These are phyloP conservation scores for Grus americana DNA, from an alignment of 2,113 vertebrate genomes.

Conservation along the genomic window DNA sequence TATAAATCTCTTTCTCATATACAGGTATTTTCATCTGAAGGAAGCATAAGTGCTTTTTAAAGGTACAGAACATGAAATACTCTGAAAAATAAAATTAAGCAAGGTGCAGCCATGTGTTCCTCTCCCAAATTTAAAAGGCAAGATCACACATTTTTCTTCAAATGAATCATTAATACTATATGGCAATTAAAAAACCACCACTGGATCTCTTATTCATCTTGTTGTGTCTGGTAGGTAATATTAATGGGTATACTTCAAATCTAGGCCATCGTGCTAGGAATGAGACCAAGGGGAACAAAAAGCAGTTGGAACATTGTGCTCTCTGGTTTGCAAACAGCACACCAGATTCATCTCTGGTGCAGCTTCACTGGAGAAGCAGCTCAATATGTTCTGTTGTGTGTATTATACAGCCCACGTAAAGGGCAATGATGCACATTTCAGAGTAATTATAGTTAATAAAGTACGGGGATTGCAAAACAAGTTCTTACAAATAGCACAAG, in stretches of 20 bases:
- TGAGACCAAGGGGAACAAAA: not conserved
- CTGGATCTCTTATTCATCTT: not conserved
- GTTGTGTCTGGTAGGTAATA: not conserved
- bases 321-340: not conserved
- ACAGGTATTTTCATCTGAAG: not conserved
- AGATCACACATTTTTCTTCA: not conserved
- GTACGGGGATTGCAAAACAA: not conserved
- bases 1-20: not conserved
- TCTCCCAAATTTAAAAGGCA: not conserved
- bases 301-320: not conserved
- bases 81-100: not conserved
- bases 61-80: not conserved
- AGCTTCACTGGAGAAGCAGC: not conserved
- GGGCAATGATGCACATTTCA: slow-evolving; percentile 3
- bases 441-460: slow-evolving; percentile 32
- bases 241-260: not conserved
- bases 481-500: not conserved
- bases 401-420: not conserved
- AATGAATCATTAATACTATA: not conserved
- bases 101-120: not conserved
- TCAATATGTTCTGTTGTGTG: not conserved
- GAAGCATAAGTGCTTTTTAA: not conserved
- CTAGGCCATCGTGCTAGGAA: not conserved
- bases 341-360: not conserved
- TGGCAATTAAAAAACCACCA: not conserved